These are phyloP conservation scores for Urocynchramus pylzowi DNA, from an alignment of 2,113 vertebrate genomes.

Conservation along the genomic window DNA sequence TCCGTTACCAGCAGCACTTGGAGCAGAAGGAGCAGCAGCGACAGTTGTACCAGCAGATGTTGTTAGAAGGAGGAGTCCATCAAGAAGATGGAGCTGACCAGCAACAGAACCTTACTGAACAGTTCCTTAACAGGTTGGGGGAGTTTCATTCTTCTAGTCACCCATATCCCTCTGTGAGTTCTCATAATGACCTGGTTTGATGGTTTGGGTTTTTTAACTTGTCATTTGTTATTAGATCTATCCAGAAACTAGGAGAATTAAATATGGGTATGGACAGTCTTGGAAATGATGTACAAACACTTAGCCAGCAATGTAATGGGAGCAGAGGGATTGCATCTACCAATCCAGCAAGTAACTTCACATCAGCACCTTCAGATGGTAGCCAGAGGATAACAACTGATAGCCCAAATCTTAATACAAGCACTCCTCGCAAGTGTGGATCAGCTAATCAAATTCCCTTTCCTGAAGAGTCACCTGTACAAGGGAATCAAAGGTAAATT, in stretches of 20 bases:
- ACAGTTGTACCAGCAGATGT: slow-evolving; percentile 96
- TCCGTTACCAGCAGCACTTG: slow-evolving; percentile 97
- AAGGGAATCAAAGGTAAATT: slow-evolving; percentile 77
- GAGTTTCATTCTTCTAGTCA: background rate
- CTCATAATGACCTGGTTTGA: background rate
- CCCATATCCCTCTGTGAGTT: background rate
- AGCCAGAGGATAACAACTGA: slow-evolving; percentile 58
- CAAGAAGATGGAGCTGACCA: slow-evolving; percentile 81
- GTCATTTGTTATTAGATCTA: slow-evolving; percentile 78
- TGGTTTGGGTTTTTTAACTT: background rate
- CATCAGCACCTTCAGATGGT: slow-evolving; percentile 60
- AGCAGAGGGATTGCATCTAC: slow-evolving; percentile 66
- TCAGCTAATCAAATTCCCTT: slow-evolving; percentile 74
- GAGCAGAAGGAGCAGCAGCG: slow-evolving; percentile 96
- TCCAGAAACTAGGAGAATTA: slow-evolving; percentile 94
- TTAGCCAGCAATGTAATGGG: slow-evolving; percentile 83
- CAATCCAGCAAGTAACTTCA: slow-evolving; percentile 56
- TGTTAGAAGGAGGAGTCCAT: slow-evolving; percentile 93
- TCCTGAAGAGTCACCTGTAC: slow-evolving; percentile 83
- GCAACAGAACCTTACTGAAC: slow-evolving; percentile 92
- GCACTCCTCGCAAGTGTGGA: slow-evolving; percentile 79
- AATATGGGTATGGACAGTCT: slow-evolving; percentile 90
- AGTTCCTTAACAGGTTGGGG: slow-evolving; percentile 90
- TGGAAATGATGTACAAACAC: slow-evolving; percentile 80
- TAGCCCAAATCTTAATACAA: slow-evolving; percentile 69